phyloP scores from a whole-genome alignment of 2,888 invertebrate species.

The Digitonthophagus gazella region DNA sequence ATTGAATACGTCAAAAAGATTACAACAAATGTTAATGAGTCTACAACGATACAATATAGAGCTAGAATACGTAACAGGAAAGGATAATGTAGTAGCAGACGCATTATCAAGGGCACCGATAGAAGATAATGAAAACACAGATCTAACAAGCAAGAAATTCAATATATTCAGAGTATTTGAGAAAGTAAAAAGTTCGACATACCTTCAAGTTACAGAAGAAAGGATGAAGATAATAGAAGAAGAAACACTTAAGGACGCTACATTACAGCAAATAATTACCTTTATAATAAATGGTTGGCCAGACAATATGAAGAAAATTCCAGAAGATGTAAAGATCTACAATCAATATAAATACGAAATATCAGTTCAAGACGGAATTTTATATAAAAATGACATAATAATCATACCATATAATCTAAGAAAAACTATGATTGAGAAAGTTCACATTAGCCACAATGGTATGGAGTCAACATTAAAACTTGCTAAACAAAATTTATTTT shows the following conservation, averaged over 20 bases:
- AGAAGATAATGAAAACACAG: not conserved
- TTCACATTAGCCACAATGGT: not conserved
- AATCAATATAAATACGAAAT: slow-evolving; percentile 7
- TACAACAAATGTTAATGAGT: slow-evolving; percentile 18
- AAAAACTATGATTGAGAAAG: not conserved
- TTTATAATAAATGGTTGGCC: slow-evolving; percentile 6
- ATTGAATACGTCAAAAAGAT: slow-evolving; percentile 16
- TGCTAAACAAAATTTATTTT: not conserved
- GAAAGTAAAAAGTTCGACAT: not conserved
- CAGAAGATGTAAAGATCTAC: slow-evolving; percentile 2
- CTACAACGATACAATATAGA: slow-evolving; percentile 19
- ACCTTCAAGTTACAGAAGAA: not conserved
- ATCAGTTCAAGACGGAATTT: not conserved
- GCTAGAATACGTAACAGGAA: not conserved
- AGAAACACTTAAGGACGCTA: not conserved
- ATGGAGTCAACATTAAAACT: not conserved
- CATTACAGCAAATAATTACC: not conserved
- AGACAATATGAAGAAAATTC: not conserved
- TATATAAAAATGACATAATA: not conserved
- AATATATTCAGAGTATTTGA: not conserved
- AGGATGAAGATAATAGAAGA: not conserved
- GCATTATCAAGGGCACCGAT: slow-evolving; percentile 1
- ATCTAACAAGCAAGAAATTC: not conserved
- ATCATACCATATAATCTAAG: not conserved
- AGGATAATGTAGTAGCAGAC: slow-evolving; percentile 11